Conservation (phyloP, 2,888 invertebrate genomes). For the Plebejus argus region DNA sequence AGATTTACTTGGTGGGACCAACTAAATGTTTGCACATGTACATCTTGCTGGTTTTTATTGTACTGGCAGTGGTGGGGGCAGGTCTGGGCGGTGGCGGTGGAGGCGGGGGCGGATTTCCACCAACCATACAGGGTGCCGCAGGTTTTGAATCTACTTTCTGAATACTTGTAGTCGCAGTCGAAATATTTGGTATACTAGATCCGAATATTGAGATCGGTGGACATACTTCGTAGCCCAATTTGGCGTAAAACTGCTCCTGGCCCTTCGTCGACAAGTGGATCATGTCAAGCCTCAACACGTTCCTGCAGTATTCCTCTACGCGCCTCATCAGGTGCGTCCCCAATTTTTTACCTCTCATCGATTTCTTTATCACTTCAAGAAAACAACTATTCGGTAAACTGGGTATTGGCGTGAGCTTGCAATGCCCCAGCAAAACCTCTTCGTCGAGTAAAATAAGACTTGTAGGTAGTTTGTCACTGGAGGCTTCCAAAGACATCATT, state of each 20-base stretch:
- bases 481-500: slow-evolving; percentile 86
- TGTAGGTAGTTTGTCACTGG: slow-evolving; percentile 87
- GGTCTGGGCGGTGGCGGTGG: slow-evolving; percentile 69
- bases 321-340: slow-evolving; percentile 88
- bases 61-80: slow-evolving; percentile 46
- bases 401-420: slow-evolving; percentile 88
- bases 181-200: slow-evolving; percentile 49
- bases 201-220: slow-evolving; percentile 87
- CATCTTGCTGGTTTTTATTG: slow-evolving; percentile 60
- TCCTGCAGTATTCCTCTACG: slow-evolving; percentile 87
- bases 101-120: slow-evolving; percentile 46
- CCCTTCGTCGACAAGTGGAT: slow-evolving; percentile 87
- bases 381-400: slow-evolving; percentile 86
- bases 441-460: slow-evolving; percentile 83
- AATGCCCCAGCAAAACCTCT: slow-evolving; percentile 86
- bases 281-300: slow-evolving; percentile 81
- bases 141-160: slow-evolving; percentile 51
- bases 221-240: slow-evolving; percentile 86
- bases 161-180: slow-evolving; percentile 43
- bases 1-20: slow-evolving; percentile 23
- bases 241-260: slow-evolving; percentile 87
- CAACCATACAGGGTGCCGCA: slow-evolving; percentile 34
- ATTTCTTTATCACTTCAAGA: slow-evolving; percentile 88
- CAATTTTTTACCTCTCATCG: slow-evolving; percentile 86
- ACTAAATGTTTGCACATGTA: slow-evolving; percentile 66